Evolutionary conservation across 2,888 invertebrate species (phyloP).

Genomic region (Lepidocyrtoides sp.): DNA sequence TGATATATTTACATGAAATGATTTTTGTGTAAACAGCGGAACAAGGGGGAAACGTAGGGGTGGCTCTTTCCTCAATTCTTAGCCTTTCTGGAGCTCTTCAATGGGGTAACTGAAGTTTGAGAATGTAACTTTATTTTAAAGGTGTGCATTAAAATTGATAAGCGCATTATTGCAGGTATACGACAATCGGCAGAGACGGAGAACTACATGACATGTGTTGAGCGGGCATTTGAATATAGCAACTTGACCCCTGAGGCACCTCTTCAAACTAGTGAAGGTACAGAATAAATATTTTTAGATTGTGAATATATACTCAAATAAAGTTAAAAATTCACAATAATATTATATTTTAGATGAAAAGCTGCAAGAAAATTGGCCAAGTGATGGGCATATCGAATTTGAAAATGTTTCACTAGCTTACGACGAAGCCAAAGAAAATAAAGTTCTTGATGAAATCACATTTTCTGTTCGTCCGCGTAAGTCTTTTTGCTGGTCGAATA

Average conservation of each 20-base stretch:
- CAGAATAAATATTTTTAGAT: neutral
- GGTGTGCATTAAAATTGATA: no score
- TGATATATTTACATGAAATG: no score
- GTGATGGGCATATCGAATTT: constrained; percentile 86
- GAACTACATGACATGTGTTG: constrained; percentile 83
- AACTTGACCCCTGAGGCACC: constrained; percentile 82
- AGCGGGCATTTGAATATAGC: constrained; percentile 82
- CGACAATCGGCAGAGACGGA: constrained; percentile 83
- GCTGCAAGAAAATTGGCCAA: constrained; percentile 87
- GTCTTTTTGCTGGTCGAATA: constrained; percentile 81
- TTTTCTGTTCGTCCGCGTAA: constrained; percentile 84
- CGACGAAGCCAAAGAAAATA: constrained; percentile 26
- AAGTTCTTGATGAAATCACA: constrained; percentile 86
- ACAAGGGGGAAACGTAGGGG: constrained; percentile 68
- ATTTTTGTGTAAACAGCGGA: constrained; percentile 3
- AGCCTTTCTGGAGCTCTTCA: constrained; percentile 57
- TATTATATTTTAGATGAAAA: constrained; percentile 83
- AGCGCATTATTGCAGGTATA: constrained; percentile 28
- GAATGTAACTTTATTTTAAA: neutral
- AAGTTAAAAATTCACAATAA: no score
- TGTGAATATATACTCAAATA: no score
- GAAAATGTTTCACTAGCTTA: constrained; percentile 86
- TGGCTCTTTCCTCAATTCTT: constrained; percentile 67
- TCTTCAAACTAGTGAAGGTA: constrained; percentile 55
- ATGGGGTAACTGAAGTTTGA: constrained; percentile 56